Evolutionary conservation across 2,797 vertebrate species (phyloP).

Genomic region (Trachops cirrhosus): DNA sequence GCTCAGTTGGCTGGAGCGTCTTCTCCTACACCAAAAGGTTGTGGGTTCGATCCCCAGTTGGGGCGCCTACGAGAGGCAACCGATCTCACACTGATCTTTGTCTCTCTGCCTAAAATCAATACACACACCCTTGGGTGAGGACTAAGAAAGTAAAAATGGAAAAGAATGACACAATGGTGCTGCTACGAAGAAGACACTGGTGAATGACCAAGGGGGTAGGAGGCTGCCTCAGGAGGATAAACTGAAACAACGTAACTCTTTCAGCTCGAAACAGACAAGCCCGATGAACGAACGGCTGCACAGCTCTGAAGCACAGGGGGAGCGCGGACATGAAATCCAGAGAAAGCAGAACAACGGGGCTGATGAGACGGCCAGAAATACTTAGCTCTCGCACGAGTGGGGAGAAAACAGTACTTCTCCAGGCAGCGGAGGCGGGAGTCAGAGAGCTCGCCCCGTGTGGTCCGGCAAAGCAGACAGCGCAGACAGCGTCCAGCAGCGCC

Average conservation of each 20-base stretch:
- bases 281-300: too few species aligned
- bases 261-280: neutral
- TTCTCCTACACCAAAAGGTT: too few species aligned
- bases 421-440: neutral
- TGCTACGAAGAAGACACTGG: neutral
- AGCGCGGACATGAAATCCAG: neutral
- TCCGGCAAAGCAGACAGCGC: neutral
- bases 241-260: neutral
- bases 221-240: neutral
- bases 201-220: neutral
- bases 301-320: neutral
- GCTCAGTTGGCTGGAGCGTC: too few species aligned
- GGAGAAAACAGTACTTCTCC: too few species aligned
- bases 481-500: too few species aligned
- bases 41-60: too few species aligned
- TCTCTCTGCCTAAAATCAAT: too few species aligned
- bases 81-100: too few species aligned
- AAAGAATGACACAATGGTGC: neutral
- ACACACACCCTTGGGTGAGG: too few species aligned
- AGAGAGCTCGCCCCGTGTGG: accelerated
- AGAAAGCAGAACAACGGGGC: neutral
- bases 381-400: neutral
- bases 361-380: neutral
- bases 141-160: too few species aligned
- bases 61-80: too few species aligned